Conservation (phyloP, 1,140 invertebrate species). For the Leptestheria dahalacensis region DNA sequence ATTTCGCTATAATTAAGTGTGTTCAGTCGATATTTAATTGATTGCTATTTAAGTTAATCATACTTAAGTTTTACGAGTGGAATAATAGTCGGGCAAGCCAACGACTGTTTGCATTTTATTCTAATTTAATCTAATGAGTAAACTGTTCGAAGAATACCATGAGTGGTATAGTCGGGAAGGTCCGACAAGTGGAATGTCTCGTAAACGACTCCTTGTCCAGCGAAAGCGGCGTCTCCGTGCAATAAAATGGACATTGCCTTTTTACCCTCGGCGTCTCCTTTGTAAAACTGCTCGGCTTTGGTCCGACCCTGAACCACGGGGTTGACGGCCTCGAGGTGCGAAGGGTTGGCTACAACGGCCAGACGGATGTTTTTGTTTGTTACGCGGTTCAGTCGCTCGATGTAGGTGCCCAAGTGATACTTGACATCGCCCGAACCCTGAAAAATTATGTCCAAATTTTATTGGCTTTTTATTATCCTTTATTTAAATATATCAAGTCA, state of each 20-base stretch:
- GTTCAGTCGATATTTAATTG: no score
- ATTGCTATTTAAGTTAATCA: no score
- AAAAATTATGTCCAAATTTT: constrained; percentile 21
- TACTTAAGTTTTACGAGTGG: no score
- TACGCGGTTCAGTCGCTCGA: constrained; percentile 90
- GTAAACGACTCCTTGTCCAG: constrained; percentile 97
- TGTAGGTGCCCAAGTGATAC: constrained; percentile 97
- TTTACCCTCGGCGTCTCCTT: constrained; percentile 90
- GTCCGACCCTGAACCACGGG: constrained; percentile 96
- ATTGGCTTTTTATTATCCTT: no score
- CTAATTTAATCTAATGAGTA: no score
- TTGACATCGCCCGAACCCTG: constrained; percentile 98
- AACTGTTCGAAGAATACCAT: no score
- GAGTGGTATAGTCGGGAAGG: constrained; percentile 92
- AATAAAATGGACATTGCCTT: constrained; percentile 90
- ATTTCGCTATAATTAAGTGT: no score
- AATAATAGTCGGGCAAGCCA: no score
- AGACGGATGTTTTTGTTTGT: constrained; percentile 96
- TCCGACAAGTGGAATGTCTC: constrained; percentile 98
- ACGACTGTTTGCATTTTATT: no score
- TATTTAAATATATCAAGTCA: no score
- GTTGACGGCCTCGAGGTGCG: constrained; percentile 94
- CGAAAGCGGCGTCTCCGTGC: constrained; percentile 97
- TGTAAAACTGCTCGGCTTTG: constrained; percentile 94
- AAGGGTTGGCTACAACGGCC: constrained; percentile 95